Base-by-base conservation (phyloP, 2,888 invertebrate genomes). In the Sycophila texana region DNA sequence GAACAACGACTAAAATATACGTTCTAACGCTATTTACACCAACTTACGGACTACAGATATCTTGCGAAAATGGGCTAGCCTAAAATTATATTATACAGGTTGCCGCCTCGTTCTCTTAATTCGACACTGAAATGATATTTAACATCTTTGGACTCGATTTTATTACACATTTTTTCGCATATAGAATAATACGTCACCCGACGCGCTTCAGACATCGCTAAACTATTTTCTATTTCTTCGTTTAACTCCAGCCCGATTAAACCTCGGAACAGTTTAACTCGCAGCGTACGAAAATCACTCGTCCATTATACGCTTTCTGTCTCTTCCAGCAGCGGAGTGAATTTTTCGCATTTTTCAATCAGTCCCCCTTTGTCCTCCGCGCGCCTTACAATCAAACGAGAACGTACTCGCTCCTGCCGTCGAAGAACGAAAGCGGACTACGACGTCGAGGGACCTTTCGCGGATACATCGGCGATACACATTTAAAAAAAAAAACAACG, bases 61-160 rank as follows among this genome's bases (percentile, higher is more conserved):
- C 61, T 77, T 76, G 68, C 57, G 79, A 80, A 39, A 81, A 86
- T 84, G 84, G 85, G 85, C 86, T 87, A 86, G 82, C 85, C 88
- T 80, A 85, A 88, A 88, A 86, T 86, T 89, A 90, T 89, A 90
- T 90, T 87, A 88, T 90, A 89, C 89, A 90, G 83, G 82, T 86
- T 86, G 87, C 86, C 86, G 84, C 85, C 84, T 81, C 80, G 83
- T 84, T 63, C 80, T 84, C 68, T 71, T 74, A 75, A 78, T 57
- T 79, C 81, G 67, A 81, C 79, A 81, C 57, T 84, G 86, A 85
- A 88, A 86, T 87, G 86, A 87, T 89, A 88, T 86, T 84, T 89
- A 90, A 89, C 90, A 90, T 90, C 90, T 90, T 90, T 90, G 90
- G 90, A 87, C 88, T 90, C 87, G 88, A 88, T 89, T 39, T 90